A percentile compares a stretch with the other conserved stretches of the same genome.
phyloP scores from a whole-genome alignment of 2,888 invertebrate genomes.

The Patella depressa region DNA sequence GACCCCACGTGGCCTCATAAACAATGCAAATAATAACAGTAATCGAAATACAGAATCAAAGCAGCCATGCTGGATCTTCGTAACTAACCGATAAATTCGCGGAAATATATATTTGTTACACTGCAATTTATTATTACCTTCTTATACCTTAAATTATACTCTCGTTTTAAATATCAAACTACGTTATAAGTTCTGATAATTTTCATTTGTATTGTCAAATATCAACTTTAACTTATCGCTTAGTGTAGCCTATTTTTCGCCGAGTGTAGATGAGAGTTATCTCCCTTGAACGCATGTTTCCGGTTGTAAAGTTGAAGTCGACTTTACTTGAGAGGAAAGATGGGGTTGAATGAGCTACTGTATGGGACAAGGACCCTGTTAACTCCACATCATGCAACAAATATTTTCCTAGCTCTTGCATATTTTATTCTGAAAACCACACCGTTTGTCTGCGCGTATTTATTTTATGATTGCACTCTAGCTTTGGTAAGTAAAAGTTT shows the following conservation, averaged over 20 bases:
- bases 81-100: too few relatives aligned
- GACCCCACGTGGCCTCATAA: not conserved
- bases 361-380: conserved; percentile 35
- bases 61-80: too few relatives aligned
- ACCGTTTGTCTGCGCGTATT: conserved; percentile 47
- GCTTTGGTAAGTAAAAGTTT: conserved; percentile 54
- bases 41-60: too few relatives aligned
- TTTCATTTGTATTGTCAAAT: not conserved
- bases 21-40: not conserved
- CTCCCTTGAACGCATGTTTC: not conserved
- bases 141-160: not conserved
- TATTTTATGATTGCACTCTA: conserved; percentile 61
- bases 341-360: not conserved
- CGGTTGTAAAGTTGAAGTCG: not conserved
- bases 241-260: not conserved
- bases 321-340: not conserved
- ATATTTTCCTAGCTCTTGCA: conserved; percentile 49
- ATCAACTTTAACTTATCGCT: not conserved
- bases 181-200: not conserved
- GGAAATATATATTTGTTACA: not conserved
- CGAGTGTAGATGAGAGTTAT: not conserved
- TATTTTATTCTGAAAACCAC: conserved; percentile 56
- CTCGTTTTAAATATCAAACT: not conserved
- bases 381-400: conserved; percentile 55
- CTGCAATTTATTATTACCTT: not conserved